Base-by-base conservation (phyloP, 2,888 invertebrate species). In the Hydrotaea cyrtoneurina region DNA sequence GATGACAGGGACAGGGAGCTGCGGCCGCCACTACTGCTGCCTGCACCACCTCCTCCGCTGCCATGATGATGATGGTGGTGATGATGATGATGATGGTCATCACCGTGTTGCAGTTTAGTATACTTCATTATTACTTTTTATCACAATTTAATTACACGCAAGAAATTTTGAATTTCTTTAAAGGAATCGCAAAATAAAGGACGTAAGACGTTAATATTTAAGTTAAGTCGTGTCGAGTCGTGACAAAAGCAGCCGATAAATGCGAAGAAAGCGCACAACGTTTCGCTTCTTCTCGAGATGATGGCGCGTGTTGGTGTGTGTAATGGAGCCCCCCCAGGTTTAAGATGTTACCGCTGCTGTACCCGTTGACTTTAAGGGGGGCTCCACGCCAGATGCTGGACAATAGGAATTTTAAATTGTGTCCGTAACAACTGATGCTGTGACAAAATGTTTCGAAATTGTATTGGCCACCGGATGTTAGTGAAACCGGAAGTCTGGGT, bases 51-150 rank as follows among this genome's bases (percentile, higher is more conserved):
- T 8, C 55, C 76, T 43, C 78, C 66, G 46, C 36, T 75, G 82
- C 53, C 50, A 7, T 81, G 86, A 8, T 85, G 74, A 31, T 77
- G 66, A 69, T 83, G 86, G 15, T 71, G 19, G 13, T 39, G 83
- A n/a, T 85, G 82, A 17, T 83, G 80, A 72, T 84, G 84, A 26
- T 89, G 88, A 11, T 89, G 87, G 0, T 75, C 23, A 77, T 89
- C 89, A 74, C 88, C 86, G 39, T 88, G 87, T 57, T 87, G 87
- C 19, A 85, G 78, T 77, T 85, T 85, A 62, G 69, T 82, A 69
- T 85, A 85, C 76, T 83, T 86, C 86, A 83, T 86, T 59, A 17
- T 59, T 36, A 17, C 31, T 62, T 31, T 43, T 46, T 62, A 69
- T 57, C 36, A 78, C 43, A 59, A n/a, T 64, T 71, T 72, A 66